Conservation (phyloP, 2,888 invertebrate species). For the Arrhopalites spinosus region DNA sequence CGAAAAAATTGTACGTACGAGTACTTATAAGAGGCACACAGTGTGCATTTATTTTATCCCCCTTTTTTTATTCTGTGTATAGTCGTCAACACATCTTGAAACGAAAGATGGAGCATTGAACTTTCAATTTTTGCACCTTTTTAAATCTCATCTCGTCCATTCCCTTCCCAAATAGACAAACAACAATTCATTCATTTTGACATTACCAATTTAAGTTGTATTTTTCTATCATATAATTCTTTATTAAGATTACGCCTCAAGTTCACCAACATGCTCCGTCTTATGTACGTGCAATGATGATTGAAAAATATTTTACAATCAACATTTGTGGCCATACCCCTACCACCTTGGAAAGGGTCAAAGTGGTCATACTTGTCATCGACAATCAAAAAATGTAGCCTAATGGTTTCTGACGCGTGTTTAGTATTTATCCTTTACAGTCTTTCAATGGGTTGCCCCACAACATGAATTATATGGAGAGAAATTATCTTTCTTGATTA, state of each 20-base stretch:
- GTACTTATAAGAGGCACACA: too few species aligned
- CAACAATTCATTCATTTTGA: constrained; percentile 1
- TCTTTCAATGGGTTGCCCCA: too few species aligned
- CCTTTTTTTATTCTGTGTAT: background rate
- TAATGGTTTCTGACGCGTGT: background rate
- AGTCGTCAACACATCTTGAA: background rate
- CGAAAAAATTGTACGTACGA: too few species aligned
- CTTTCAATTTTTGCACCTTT: background rate
- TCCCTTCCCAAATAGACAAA: too few species aligned
- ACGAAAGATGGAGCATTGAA: constrained; percentile 11
- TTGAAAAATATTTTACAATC: too few species aligned
- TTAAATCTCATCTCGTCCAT: too few species aligned
- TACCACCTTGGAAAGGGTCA: too few species aligned
- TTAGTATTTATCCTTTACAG: background rate
- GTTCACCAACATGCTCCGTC: too few species aligned
- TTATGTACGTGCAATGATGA: too few species aligned
- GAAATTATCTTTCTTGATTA: too few species aligned
- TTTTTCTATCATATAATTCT: background rate
- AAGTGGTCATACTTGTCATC: constrained; percentile 14
- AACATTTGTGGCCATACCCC: too few species aligned
- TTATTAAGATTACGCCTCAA: background rate
- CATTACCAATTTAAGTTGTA: constrained; percentile 8
- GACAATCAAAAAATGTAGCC: background rate
- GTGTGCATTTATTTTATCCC: background rate
- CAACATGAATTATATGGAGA: too few species aligned